Conservation (phyloP, 2,113 vertebrate genomes). For the Mellivora capensis region DNA sequence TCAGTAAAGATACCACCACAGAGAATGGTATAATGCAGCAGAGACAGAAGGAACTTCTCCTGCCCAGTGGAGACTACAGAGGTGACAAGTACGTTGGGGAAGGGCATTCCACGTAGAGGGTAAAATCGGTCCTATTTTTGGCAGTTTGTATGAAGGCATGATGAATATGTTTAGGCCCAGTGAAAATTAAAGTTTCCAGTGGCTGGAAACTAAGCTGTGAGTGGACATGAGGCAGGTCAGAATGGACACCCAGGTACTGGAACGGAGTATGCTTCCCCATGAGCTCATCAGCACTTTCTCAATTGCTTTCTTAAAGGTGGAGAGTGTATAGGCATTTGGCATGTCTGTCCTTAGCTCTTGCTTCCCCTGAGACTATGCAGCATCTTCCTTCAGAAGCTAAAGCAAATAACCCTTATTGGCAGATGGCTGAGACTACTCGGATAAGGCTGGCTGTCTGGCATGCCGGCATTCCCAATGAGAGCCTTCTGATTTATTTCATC, state of each 20-base stretch:
- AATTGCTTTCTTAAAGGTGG: neutral
- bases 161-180: neutral
- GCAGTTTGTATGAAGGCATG: neutral
- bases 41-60: neutral
- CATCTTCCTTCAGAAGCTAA: conserved; percentile 24
- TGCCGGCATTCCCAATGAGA: conserved; percentile 77
- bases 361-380: conserved; percentile 39
- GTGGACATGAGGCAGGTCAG: neutral
- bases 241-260: neutral
- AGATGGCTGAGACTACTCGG: conserved; percentile 76
- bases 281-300: neutral
- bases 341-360: neutral
- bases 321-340: neutral
- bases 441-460: conserved; percentile 49
- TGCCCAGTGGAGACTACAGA: neutral
- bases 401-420: conserved; percentile 67
- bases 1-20: neutral
- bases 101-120: neutral
- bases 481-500: conserved; percentile 83
- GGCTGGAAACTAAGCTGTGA: neutral
- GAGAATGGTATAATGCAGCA: neutral
- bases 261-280: neutral
- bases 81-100: neutral
- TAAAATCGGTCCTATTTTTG: neutral
- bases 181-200: neutral